phyloP scores from a whole-genome alignment of 2,888 invertebrate genomes.

The Andrena hattorfiana region DNA sequence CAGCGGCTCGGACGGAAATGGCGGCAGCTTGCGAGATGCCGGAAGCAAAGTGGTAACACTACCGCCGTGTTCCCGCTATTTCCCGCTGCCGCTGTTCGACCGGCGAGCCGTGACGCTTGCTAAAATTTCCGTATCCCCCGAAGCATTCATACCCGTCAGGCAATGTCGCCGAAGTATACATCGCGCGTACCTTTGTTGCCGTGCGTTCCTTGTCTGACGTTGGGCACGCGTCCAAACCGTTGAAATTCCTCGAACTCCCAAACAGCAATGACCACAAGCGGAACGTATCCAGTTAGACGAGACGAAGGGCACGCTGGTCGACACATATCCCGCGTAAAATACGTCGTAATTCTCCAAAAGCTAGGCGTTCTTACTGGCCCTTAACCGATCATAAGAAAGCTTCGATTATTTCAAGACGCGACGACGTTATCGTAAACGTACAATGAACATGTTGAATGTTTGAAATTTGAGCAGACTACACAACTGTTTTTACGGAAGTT shows the following conservation, averaged over 20 bases:
- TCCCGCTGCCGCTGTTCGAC: conserved; percentile 15
- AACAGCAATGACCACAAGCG: conserved; percentile 34
- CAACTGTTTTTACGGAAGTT: background rate
- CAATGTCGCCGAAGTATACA: conserved; percentile 16
- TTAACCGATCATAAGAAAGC: conserved; percentile 12
- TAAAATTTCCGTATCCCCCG: conserved; percentile 33
- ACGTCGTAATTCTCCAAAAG: conserved; percentile 11
- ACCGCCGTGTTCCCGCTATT: background rate
- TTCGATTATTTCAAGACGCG: too few species aligned
- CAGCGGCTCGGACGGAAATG: conserved; percentile 64
- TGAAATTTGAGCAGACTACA: background rate
- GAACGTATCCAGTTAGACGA: conserved; percentile 41
- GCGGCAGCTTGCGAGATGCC: conserved; percentile 74
- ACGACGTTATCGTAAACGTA: too few species aligned
- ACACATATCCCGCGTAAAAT: conserved; percentile 2
- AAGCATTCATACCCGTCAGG: conserved; percentile 40
- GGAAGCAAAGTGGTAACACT: conserved; percentile 72
- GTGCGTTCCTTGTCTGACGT: conserved; percentile 11
- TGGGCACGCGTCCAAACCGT: conserved; percentile 38
- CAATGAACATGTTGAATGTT: background rate
- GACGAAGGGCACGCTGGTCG: conserved; percentile 4
- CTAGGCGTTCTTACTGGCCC: background rate
- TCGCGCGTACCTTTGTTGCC: conserved; percentile 37
- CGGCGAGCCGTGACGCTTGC: conserved; percentile 21
- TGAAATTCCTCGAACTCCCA: conserved; percentile 24